Conservation (phyloP, 2,888 invertebrate genomes). For the Cantharis flavilabris region DNA sequence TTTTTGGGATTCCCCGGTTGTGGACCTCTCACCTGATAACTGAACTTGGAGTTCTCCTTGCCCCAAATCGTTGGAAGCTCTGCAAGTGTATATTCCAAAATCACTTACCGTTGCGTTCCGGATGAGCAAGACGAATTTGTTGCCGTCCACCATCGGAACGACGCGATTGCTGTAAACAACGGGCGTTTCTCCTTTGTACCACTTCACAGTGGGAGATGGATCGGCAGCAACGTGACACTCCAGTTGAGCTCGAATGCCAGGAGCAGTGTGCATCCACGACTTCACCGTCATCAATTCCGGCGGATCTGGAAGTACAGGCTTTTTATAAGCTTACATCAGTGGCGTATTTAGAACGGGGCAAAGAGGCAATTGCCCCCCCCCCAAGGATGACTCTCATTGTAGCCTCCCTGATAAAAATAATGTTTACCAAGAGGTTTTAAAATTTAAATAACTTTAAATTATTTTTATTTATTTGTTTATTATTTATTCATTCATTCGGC, state of each 20-base stretch:
- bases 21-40: conserved; percentile 64
- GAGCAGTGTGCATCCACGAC: conserved; percentile 75
- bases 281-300: conserved; percentile 71
- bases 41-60: conserved; percentile 72
- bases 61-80: conserved; percentile 76
- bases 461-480: too few species aligned
- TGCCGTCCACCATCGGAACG: conserved; percentile 55
- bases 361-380: too few species aligned
- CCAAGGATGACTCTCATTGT: too few species aligned
- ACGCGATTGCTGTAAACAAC: conserved; percentile 57
- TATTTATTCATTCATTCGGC: too few species aligned
- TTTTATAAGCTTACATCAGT: conserved; percentile 65
- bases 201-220: conserved; percentile 70
- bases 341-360: too few species aligned
- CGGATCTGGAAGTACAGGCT: conserved; percentile 61
- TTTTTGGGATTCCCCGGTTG: neutral
- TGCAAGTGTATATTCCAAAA: conserved; percentile 78
- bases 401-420: too few species aligned
- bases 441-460: too few species aligned
- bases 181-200: conserved; percentile 68
- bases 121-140: conserved; percentile 69
- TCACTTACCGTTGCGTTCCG: conserved; percentile 69
- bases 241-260: conserved; percentile 70
- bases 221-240: conserved; percentile 71
- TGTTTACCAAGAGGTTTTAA: too few species aligned